Base-by-base conservation (phyloP, 2,888 invertebrate genomes). In the Acrobasis repandana region DNA sequence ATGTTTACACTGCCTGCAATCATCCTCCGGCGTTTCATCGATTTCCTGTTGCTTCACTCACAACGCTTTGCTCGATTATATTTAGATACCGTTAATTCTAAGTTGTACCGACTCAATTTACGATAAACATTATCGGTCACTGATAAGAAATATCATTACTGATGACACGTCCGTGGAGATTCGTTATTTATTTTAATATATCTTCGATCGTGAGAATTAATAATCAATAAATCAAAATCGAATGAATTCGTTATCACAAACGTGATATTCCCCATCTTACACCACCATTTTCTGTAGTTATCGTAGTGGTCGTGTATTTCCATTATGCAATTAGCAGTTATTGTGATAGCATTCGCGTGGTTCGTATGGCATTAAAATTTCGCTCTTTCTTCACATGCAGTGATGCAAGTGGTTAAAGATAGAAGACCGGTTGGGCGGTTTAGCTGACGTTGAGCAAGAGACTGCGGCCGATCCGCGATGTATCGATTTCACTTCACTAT, bases 401-500 rank as follows among this genome's bases (percentile, higher is more conserved):
- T 77, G 69, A 67, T 65, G 73, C 65, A 83, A 82, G 73, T 75
- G 75, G 75, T 79, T 79, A 80, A 73, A 78, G 68, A 74, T 74
- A 78, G 73, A 72, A 70, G 71, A 77, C 77, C 75, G 76, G 79
- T 67, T 63, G 56, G 61, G 60, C 61, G 54, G 65, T 73, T 76
- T 68, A 67, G 63, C 67, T 71, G 68, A 70, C 67, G 69, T 72
- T 68, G 67, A 67, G 69, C 65, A 74, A 74, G 62, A 62, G 65
- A 60, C 65, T 62, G 62, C 69, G 66, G 66, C 70, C 68, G 62
- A 70, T 67, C 70, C 68, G 50, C 47, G 51, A 47, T 43, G 64
- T 74, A 73, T 74, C 71, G 75, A 73, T 74, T 73, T 71, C 65
- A 67, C 65, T 71, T 64, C 64, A 34, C 36, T 36, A 34, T 33